Base-by-base conservation (phyloP, 2,797 vertebrate genomes). In the Heliangelus exortis region DNA sequence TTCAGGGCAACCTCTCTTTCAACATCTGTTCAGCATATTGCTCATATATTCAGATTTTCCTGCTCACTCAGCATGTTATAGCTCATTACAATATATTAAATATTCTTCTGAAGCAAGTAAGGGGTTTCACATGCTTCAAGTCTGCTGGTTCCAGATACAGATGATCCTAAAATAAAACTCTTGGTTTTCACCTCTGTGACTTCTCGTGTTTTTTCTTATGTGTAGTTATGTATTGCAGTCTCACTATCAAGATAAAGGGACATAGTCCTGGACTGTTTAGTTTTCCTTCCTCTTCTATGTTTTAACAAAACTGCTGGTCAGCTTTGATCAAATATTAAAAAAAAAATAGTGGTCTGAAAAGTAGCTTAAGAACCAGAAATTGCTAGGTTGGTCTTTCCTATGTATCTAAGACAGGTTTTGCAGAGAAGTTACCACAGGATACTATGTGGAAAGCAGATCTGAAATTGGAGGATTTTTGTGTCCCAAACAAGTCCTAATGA, bases 51-150 rank as follows among this genome's bases (percentile, higher is more conserved):
- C 75, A 80, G 48, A 72, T 89, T 93, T 93, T 92, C 51, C 68
- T 93, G 65, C 33, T 89, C 87, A 83, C 25, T 95, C 72, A 87
- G 71, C 84, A 93, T 73, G 33, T 87, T 96, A 82, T 55, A 89
- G 17, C 58, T 89, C 58, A 78, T 93, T 87, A 77, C 4, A 77
- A 41, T 68, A 43, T 47, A 68, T 7, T 74, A 85, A 87, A 87
- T 65, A 65, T 71, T 93, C 29, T 67, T 75, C 51, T 89, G 41
- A 15, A 89, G 29, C 39, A 18, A 87, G 31, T 1, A 1, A 34
- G 4, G 11, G 11, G 3, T 8, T 84, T 94, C 45, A 67, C 4
- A 73, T 28, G 9, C 34, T 83, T 74, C 34, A 65, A 41, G 23
- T 55, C 33, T 62, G 6, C 7, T 86, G 6, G 8, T 58, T 94